Conservation (phyloP, 2,888 invertebrate genomes). For the Cephus pygmeus region DNA sequence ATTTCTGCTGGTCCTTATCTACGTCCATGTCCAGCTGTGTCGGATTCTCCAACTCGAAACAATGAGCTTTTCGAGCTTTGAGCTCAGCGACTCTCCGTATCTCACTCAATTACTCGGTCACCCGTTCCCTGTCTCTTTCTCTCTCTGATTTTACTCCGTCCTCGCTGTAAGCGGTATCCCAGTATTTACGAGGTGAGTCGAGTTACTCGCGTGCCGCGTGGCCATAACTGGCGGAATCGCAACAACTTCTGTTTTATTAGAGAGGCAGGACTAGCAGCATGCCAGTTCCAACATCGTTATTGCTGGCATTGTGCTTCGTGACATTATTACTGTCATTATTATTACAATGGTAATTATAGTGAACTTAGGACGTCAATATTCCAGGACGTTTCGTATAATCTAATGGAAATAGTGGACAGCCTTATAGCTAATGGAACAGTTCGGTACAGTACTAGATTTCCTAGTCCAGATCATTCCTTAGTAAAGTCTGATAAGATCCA, state of each 20-base stretch:
- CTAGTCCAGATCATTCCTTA: too few species aligned
- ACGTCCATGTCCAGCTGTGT: not conserved
- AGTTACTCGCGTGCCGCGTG: constrained; percentile 50
- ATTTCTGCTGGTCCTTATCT: too few species aligned
- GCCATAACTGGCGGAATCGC: constrained; percentile 53
- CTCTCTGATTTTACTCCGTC: constrained; percentile 4
- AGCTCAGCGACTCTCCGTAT: constrained; percentile 13
- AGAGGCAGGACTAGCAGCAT: constrained; percentile 44
- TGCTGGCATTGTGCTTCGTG: constrained; percentile 51
- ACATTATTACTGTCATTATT: constrained; percentile 58
- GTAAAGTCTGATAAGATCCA: too few species aligned
- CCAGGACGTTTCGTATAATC: not conserved
- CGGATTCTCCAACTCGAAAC: not conserved
- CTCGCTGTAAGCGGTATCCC: constrained; percentile 22
- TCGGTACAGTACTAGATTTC: too few species aligned
- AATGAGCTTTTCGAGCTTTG: not conserved
- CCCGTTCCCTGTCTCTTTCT: constrained; percentile 4
- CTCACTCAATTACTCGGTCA: constrained; percentile 14
- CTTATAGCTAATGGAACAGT: too few species aligned
- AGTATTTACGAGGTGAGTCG: constrained; percentile 50
- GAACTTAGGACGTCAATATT: constrained; percentile 18
- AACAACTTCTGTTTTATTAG: constrained; percentile 58
- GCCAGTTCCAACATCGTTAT: constrained; percentile 48
- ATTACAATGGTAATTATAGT: constrained; percentile 32
- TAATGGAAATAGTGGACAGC: too few species aligned